A percentile compares a stretch with the other conserved stretches of the same genome.
phyloP scores from a whole-genome alignment of 2,113 vertebrate genomes.

The Brachionichthys hirsutus region DNA sequence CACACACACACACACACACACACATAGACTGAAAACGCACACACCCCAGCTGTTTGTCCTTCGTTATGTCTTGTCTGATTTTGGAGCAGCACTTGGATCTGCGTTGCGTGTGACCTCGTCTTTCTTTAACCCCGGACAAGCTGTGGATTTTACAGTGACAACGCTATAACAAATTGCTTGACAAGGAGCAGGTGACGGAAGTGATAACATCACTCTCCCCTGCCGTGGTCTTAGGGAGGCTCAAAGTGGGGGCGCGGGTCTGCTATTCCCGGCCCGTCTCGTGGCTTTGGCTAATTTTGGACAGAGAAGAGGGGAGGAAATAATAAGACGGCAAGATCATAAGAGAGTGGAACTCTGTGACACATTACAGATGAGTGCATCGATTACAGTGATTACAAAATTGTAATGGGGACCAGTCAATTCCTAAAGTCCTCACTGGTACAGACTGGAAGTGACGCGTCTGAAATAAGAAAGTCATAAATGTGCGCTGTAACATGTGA shows the following conservation, averaged over 20 bases:
- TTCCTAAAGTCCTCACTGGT: neutral
- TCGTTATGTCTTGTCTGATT: slow-evolving; percentile 54
- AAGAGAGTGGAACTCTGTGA: neutral
- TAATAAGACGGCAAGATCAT: slow-evolving; percentile 2
- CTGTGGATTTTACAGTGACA: slow-evolving; percentile 71
- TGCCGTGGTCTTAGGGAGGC: slow-evolving; percentile 64
- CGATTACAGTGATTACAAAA: neutral
- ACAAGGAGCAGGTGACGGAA: slow-evolving; percentile 64
- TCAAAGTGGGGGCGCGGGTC: slow-evolving; percentile 28
- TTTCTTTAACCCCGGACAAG: slow-evolving; percentile 66
- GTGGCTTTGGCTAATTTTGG: slow-evolving; percentile 62
- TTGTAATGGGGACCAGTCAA: neutral
- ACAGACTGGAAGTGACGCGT: neutral
- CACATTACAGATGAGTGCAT: neutral
- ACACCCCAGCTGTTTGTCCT: slow-evolving; percentile 57
- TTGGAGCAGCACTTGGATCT: slow-evolving; percentile 44
- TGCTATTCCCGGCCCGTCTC: slow-evolving; percentile 65
- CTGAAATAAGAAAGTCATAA: slow-evolving; percentile 28
- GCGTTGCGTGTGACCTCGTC: slow-evolving; percentile 66
- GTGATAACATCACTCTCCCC: slow-evolving; percentile 59
- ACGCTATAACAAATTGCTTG: slow-evolving; percentile 76
- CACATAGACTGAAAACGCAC: slow-evolving; percentile 6
- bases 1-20: too few relatives aligned
- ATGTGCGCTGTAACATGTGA: slow-evolving; percentile 38
- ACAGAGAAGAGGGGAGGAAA: slow-evolving; percentile 26